phyloP scores from a whole-genome alignment of 2,888 invertebrate species.

The Aphidius colemani region DNA sequence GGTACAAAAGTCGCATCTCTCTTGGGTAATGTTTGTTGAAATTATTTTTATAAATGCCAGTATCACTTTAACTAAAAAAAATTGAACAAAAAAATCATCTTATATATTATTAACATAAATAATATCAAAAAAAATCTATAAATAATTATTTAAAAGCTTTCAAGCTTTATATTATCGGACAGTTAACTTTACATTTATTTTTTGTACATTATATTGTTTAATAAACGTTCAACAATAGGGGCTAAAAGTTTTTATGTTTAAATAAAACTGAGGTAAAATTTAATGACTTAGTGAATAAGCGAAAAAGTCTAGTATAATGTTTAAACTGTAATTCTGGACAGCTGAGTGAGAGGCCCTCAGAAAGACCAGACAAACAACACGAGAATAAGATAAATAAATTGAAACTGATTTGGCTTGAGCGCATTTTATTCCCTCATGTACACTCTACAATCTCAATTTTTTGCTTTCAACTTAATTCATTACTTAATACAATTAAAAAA shows the following conservation, averaged over 20 bases:
- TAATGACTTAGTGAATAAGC: background rate
- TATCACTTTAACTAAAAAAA: no score
- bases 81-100: no score
- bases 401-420: constrained; percentile 16
- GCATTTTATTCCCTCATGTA: no score
- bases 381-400: constrained; percentile 5
- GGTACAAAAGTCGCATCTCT: constrained; percentile 16
- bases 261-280: background rate
- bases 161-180: background rate
- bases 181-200: background rate
- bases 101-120: no score
- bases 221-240: constrained; percentile 6
- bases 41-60: background rate
- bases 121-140: no score
- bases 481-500: constrained; percentile 14
- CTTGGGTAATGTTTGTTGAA: constrained; percentile 6
- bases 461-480: background rate
- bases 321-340: constrained; percentile 9
- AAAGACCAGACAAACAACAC: constrained; percentile 6
- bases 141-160: no score
- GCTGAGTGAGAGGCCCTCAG: background rate
- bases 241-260: constrained; percentile 7
- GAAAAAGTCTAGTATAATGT: constrained; percentile 8
- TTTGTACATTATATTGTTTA: background rate
- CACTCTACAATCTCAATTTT: no score